Conservation (phyloP, 2,888 invertebrate genomes). For the Nebria brevicollis region DNA sequence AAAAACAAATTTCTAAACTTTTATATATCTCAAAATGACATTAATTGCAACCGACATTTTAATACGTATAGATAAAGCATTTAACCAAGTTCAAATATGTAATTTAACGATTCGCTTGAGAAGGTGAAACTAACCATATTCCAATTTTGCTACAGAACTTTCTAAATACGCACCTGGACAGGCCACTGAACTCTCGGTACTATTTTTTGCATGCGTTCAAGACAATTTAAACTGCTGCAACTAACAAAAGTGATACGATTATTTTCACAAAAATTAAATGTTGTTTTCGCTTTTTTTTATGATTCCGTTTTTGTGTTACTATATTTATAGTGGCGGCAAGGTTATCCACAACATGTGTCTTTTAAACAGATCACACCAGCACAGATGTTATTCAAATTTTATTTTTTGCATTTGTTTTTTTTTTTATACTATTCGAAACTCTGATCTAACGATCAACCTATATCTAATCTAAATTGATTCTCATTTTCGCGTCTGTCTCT, state of each 20-base stretch:
- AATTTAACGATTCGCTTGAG: background rate
- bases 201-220: background rate
- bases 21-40: too few species aligned
- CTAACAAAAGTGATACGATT: background rate
- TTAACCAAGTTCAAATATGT: background rate
- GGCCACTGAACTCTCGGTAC: background rate
- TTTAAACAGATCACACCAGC: background rate
- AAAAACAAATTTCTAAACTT: too few species aligned
- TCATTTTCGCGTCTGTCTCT: too few species aligned
- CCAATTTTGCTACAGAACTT: background rate
- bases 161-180: slow-evolving; percentile 1
- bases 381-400: background rate
- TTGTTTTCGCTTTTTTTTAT: background rate
- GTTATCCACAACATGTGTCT: background rate
- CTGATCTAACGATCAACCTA: background rate
- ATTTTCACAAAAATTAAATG: background rate
- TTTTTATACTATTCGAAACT: background rate
- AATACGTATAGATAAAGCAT: background rate
- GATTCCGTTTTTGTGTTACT: background rate
- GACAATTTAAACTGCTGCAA: background rate
- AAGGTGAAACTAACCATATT: background rate
- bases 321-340: background rate
- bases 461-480: background rate
- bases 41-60: too few species aligned
- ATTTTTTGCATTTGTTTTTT: background rate